Evolutionary conservation across 2,888 invertebrate genomes (phyloP).

Genomic region (Esperia sulphurella): DNA sequence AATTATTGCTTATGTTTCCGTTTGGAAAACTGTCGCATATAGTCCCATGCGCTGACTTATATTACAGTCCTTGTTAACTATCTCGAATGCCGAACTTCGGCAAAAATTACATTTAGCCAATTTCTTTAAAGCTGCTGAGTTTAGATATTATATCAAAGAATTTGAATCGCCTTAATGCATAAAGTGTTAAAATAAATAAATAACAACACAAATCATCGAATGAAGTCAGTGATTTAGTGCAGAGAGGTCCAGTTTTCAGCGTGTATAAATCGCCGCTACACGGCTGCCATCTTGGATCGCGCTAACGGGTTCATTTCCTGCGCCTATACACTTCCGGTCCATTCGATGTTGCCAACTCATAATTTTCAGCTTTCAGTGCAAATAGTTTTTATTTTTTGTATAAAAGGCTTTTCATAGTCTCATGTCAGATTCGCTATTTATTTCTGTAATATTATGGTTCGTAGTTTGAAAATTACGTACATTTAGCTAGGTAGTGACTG

Average conservation of each 20-base stretch:
- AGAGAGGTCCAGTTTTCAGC: conserved; percentile 41
- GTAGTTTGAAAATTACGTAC: too few species aligned
- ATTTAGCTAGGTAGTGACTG: too few species aligned
- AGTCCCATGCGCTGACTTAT: too few species aligned
- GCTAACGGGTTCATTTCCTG: conserved; percentile 78
- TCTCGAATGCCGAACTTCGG: too few species aligned
- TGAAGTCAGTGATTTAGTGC: not conserved
- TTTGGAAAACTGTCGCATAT: too few species aligned
- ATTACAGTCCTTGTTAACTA: too few species aligned
- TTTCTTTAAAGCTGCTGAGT: too few species aligned
- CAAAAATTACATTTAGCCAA: too few species aligned
- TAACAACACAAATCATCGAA: not conserved
- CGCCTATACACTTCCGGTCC: conserved; percentile 73
- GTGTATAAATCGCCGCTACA: conserved; percentile 56
- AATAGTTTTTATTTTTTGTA: conserved; percentile 14
- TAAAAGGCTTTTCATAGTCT: not conserved
- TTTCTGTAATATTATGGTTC: too few species aligned
- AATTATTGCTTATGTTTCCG: too few species aligned
- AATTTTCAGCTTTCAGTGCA: conserved; percentile 46
- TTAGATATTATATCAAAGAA: too few species aligned
- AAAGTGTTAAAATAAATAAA: not conserved
- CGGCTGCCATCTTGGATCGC: conserved; percentile 69
- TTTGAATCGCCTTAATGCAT: conserved; percentile 21
- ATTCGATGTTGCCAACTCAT: conserved; percentile 66
- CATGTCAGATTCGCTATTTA: too few species aligned